Percentiles rank a stretch among this genome's conserved stretches.
Evolutionary conservation across 2,888 invertebrate genomes (phyloP).

Genomic region (Thecocarcelia acutangulata): DNA sequence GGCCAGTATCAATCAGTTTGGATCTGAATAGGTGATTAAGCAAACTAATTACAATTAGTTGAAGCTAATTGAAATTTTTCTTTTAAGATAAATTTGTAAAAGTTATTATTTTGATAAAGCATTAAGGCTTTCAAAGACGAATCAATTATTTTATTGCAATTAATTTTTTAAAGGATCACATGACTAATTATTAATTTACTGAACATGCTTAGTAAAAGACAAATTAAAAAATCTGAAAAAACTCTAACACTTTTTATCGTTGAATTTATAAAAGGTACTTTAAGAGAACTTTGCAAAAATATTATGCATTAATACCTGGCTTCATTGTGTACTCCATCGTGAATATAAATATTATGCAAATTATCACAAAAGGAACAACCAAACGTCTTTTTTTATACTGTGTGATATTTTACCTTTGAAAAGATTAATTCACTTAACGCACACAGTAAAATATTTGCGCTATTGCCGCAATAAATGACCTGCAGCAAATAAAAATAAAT

Average conservation of each 20-base stretch:
- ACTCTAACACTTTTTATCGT: too few species aligned
- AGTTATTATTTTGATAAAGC: too few species aligned
- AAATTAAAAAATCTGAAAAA: neutral
- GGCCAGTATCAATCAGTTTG: too few species aligned
- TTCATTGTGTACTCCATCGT: slow-evolving; percentile 7
- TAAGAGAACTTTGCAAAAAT: slow-evolving; percentile 13
- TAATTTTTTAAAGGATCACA: too few species aligned
- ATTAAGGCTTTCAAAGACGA: too few species aligned
- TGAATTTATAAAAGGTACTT: neutral
- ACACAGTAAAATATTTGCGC: slow-evolving; percentile 1
- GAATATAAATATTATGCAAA: slow-evolving; percentile 36
- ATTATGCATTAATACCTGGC: slow-evolving; percentile 2
- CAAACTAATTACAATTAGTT: too few species aligned
- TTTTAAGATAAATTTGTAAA: too few species aligned
- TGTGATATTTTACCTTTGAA: slow-evolving; percentile 2
- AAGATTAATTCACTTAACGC: slow-evolving; percentile 18
- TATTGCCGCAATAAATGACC: slow-evolving; percentile 3
- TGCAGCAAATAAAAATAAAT: neutral
- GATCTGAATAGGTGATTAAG: too few species aligned
- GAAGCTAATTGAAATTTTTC: too few species aligned
- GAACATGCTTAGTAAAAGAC: neutral
- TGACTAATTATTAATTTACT: too few species aligned
- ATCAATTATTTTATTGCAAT: too few species aligned
- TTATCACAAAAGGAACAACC: neutral
- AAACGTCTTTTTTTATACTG: neutral